Evolutionary conservation across 2,797 vertebrate species (phyloP).

Genomic region (Oreonectes daqikongensis): DNA sequence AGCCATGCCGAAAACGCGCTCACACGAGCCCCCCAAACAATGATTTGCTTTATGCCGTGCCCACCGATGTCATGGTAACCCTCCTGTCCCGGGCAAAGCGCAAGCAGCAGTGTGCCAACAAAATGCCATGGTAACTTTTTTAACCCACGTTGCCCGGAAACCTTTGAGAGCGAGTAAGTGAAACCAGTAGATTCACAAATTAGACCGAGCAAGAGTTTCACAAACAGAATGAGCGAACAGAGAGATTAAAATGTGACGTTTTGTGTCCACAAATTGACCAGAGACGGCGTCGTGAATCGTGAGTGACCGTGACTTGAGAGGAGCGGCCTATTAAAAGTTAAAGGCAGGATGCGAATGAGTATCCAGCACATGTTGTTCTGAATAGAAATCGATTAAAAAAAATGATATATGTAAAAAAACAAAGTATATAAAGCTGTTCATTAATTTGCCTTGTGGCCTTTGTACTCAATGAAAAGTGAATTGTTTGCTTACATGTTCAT

Average conservation of each 20-base stretch:
- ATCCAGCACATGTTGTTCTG: too few species aligned
- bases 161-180: conserved; percentile 84
- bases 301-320: too few species aligned
- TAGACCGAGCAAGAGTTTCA: conserved; percentile 45
- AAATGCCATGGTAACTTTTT: conserved; percentile 76
- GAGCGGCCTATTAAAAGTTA: too few species aligned
- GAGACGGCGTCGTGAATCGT: conserved; percentile 5
- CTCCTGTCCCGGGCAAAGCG: conserved; percentile 78
- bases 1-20: conserved; percentile 59
- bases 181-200: conserved; percentile 79
- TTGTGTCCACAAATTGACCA: conserved; percentile 65
- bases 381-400: too few species aligned
- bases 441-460: too few species aligned
- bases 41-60: conserved; percentile 84
- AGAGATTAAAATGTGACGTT: conserved; percentile 63
- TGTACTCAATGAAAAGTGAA: too few species aligned
- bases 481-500: too few species aligned
- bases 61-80: conserved; percentile 84
- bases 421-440: too few species aligned
- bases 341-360: too few species aligned
- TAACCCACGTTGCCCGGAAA: conserved; percentile 81
- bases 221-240: conserved; percentile 41
- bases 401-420: too few species aligned
- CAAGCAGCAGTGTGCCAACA: conserved; percentile 75
- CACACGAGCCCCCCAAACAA: conserved; percentile 73